These are phyloP conservation scores for Pitangus sulphuratus DNA, from an alignment of 2,797 vertebrate species.

Conservation along the genomic window DNA sequence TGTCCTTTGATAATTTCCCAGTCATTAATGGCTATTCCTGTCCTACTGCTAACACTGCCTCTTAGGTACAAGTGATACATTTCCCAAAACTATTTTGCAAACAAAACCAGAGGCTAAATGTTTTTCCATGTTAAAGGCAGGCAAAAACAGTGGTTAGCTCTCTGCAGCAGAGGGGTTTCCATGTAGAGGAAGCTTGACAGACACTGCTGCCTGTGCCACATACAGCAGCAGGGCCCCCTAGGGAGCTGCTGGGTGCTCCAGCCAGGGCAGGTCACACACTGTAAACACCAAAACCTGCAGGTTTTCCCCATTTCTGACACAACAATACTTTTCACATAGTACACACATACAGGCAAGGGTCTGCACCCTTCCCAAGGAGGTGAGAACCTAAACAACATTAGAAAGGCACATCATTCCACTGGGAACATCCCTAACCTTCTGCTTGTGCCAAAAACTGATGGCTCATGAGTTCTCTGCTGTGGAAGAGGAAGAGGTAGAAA, in stretches of 20 bases:
- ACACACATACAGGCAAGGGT: background rate
- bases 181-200: background rate
- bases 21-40: background rate
- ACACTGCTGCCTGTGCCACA: background rate
- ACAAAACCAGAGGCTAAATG: background rate
- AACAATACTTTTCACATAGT: background rate
- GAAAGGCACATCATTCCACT: background rate
- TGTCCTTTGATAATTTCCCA: conserved; percentile 36
- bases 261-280: background rate
- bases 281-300: background rate
- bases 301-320: background rate
- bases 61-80: background rate
- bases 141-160: background rate
- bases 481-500: background rate
- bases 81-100: background rate
- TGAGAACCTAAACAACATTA: background rate
- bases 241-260: background rate
- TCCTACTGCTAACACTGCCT: background rate
- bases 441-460: background rate
- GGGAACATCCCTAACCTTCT: background rate
- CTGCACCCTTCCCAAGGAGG: background rate
- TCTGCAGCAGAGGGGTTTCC: background rate
- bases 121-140: background rate
- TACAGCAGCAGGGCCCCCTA: background rate
- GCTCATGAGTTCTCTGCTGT: background rate